Percentiles rank a stretch among this genome's conserved stretches.
These are phyloP conservation scores for Chelidonichthys spinosus DNA, from an alignment of 2,797 vertebrate genomes.

Conservation along the genomic window DNA sequence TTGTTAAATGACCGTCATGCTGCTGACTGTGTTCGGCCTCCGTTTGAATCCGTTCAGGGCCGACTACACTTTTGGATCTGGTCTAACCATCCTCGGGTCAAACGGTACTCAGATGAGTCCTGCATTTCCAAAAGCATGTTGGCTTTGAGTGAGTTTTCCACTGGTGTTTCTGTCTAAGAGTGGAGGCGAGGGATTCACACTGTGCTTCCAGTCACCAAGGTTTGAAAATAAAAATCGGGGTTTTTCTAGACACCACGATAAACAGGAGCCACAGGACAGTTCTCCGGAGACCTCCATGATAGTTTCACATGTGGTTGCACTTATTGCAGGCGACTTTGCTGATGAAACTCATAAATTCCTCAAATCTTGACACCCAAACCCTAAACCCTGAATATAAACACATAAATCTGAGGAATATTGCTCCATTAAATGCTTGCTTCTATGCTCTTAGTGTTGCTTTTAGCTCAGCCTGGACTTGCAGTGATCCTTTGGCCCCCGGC, in stretches of 20 bases:
- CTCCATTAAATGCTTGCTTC: not conserved
- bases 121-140: too few species aligned
- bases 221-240: not conserved
- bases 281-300: constrained; percentile 15
- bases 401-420: constrained; percentile 34
- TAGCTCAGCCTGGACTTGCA: constrained; percentile 42
- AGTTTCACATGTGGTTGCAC: constrained; percentile 25
- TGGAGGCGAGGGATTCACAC: not conserved
- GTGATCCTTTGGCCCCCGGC: constrained; percentile 41
- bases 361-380: constrained; percentile 16
- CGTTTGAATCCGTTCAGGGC: not conserved
- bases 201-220: not conserved
- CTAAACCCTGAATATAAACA: constrained; percentile 25
- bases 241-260: not conserved
- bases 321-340: constrained; percentile 6
- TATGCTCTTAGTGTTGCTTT: constrained; percentile 33
- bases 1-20: not conserved
- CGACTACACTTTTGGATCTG: too few species aligned
- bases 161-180: not conserved
- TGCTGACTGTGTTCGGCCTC: too few species aligned
- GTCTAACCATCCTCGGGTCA: not conserved
- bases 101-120: not conserved
- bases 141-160: not conserved
- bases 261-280: not conserved
- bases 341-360: constrained; percentile 50